Evolutionary conservation across 1,140 invertebrate genomes (phyloP), one percentile per base, ranked within the genome.

Genomic region (Andricus grossulariae): DNA sequence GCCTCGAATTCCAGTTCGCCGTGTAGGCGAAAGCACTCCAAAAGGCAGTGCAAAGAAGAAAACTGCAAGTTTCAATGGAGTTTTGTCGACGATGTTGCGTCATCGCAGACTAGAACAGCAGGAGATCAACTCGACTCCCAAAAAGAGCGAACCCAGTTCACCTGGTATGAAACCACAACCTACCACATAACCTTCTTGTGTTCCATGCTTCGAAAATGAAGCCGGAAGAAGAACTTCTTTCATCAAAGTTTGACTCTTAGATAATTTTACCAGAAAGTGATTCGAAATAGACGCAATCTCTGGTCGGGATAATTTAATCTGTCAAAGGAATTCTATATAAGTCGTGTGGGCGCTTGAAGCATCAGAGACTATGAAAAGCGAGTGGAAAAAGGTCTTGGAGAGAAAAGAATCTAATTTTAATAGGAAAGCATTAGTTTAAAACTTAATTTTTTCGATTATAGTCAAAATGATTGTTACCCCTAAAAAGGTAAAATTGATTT

Each of bases 1-100:
- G 3, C 92, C 94, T 21, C 92, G 93, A 78, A 84, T 95, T 55
- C 93, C 94, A 74, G 94, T 95, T 10, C 87, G 93, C 16, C 92
- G 94, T 80, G 93, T 93, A 77, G 94, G 93, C 0, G 90, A 91
- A 78, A 93, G 93, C 73, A 94, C 94, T 7, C 92, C 94, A 16
- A 93, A 95, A 82, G 94, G 94, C 7, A 95, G 94, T 80, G 94
- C 95, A 0, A 96, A 95, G 84, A 95, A 95, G 88, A 95, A 95
- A 88, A 95, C 94, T 2, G 95, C 95, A 0, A 95, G 94, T 52
- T 93, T 95, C 81, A 95, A 95, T 88, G 94, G 94, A 4, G 94
- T 95, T 51, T 88, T 96, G 16, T 95, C 93, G 0, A 95, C 95
- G 72, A 95, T 96, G 93, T 92, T 95, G 74, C 90, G 94, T 54